phyloP scores from a whole-genome alignment of 1,140 invertebrate genomes.

The Magallana ariakensis region DNA sequence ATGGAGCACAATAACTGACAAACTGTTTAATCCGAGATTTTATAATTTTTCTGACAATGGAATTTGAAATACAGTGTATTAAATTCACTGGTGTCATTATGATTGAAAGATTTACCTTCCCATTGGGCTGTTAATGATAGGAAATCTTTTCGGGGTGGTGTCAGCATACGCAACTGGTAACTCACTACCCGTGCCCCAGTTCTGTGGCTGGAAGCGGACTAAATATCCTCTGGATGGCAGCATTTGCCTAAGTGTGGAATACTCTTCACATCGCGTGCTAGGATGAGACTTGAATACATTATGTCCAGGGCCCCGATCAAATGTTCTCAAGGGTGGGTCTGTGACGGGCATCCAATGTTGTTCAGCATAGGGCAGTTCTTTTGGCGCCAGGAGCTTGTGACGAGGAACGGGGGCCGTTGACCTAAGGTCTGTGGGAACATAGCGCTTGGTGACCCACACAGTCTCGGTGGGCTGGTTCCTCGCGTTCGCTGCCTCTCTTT shows the following conservation, averaged over 20 bases:
- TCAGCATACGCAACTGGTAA: conserved; percentile 55
- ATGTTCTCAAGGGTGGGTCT: conserved; percentile 69
- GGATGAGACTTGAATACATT: conserved; percentile 65
- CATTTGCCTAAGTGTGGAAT: conserved; percentile 77
- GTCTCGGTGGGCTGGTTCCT: conserved; percentile 59
- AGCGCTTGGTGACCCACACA: conserved; percentile 75
- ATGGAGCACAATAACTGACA: too few species aligned
- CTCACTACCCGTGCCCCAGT: conserved; percentile 72
- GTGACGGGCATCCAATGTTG: conserved; percentile 72
- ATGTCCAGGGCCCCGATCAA: conserved; percentile 61
- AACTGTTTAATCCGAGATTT: too few species aligned
- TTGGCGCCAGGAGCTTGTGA: conserved; percentile 68
- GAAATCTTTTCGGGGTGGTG: conserved; percentile 61
- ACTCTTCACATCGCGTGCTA: conserved; percentile 72
- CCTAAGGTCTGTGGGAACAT: conserved; percentile 72
- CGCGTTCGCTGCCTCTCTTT: conserved; percentile 55
- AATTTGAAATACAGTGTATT: too few species aligned
- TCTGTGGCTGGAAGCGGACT: conserved; percentile 60
- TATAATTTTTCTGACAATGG: too few species aligned
- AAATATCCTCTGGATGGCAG: conserved; percentile 70
- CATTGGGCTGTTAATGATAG: conserved; percentile 75
- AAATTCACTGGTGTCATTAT: too few species aligned
- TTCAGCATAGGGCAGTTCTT: conserved; percentile 55
- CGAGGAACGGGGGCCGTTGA: conserved; percentile 73
- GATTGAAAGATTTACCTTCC: conserved; percentile 67